Conservation (phyloP, 2,113 vertebrate species). For the Pomatorhinus ruficollis region DNA sequence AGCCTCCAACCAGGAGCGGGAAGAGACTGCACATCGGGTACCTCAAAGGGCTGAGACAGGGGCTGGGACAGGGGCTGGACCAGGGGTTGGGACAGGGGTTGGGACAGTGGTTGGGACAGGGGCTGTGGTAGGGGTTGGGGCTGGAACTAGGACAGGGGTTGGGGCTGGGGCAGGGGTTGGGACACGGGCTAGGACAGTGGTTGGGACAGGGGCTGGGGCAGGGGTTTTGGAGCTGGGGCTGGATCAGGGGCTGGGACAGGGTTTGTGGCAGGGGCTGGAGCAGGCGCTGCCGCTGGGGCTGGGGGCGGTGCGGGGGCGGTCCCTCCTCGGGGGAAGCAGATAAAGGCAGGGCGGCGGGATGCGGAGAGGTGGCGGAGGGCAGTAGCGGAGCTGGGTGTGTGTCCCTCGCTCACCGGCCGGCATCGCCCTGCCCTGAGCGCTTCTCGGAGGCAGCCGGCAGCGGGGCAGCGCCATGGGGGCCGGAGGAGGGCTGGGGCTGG, state of each 20-base stretch:
- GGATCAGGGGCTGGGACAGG: no score
- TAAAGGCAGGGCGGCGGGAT: not conserved
- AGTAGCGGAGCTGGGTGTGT: rapidly evolving
- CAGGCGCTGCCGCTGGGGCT: not conserved
- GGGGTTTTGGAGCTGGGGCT: not conserved
- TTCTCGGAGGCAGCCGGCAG: not conserved
- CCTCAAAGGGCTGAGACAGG: not conserved
- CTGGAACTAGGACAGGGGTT: no score
- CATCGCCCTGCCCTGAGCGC: not conserved
- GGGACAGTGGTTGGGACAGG: not conserved
- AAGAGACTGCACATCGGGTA: rapidly evolving
- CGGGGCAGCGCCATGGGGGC: not conserved
- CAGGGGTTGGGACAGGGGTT: rapidly evolving
- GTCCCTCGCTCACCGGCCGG: no score
- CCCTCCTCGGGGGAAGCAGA: not conserved
- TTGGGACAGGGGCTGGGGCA: no score
- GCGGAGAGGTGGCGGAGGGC: not conserved
- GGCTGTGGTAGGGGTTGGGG: no score
- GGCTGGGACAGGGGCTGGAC: not conserved
- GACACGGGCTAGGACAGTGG: no score
- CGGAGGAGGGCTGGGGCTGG: not conserved
- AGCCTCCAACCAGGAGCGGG: not conserved
- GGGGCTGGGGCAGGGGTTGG: not conserved
- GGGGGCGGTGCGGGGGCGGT: not conserved
- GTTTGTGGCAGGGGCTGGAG: not conserved